Percentiles rank a stretch among this genome's conserved stretches.
Conservation (phyloP, 2,888 invertebrate genomes). For the Hirtodrosophila histrioides region DNA sequence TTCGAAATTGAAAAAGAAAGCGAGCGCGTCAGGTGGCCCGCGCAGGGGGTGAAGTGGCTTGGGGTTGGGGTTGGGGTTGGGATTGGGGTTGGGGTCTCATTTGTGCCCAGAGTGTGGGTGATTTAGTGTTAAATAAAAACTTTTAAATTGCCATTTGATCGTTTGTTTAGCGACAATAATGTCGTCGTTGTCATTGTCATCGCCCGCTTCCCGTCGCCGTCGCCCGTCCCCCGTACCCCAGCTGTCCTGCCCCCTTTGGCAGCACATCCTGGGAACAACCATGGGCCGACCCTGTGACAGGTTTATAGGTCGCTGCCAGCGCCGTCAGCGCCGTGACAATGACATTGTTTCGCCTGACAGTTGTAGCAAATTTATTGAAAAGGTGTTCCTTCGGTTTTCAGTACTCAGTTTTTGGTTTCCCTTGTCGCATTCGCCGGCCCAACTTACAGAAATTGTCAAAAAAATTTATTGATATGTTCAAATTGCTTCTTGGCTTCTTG, state of each 20-base stretch:
- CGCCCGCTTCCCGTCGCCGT: constrained; percentile 21
- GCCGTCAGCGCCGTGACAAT: constrained; percentile 69
- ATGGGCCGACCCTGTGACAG: constrained; percentile 62
- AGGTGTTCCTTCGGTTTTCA: constrained; percentile 67
- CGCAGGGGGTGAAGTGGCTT: constrained; percentile 37
- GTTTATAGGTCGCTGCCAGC: constrained; percentile 71
- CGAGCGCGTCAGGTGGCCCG: constrained; percentile 63
- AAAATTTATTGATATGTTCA: constrained; percentile 77
- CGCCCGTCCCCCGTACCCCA: too few species aligned
- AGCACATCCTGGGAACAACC: constrained; percentile 20
- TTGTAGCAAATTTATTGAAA: constrained; percentile 80
- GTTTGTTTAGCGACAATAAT: constrained; percentile 84
- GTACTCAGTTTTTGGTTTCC: constrained; percentile 35
- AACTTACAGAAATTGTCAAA: constrained; percentile 66
- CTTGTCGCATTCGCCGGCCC: constrained; percentile 17
- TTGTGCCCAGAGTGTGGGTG: constrained; percentile 67
- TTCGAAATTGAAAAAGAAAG: constrained; percentile 77
- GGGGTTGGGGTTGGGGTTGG: constrained; percentile 1
- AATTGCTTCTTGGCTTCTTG: constrained; percentile 68
- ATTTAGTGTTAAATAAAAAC: constrained; percentile 81
- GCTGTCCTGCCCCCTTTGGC: constrained; percentile 9
- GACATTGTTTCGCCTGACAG: constrained; percentile 79
- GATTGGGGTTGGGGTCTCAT: constrained; percentile 28
- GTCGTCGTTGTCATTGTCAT: constrained; percentile 59
- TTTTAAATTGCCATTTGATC: constrained; percentile 84